A percentile compares a stretch with the other conserved stretches of the same genome.
Evolutionary conservation across 1,140 invertebrate species (phyloP).

Genomic region (Drosophila bifasciata): DNA sequence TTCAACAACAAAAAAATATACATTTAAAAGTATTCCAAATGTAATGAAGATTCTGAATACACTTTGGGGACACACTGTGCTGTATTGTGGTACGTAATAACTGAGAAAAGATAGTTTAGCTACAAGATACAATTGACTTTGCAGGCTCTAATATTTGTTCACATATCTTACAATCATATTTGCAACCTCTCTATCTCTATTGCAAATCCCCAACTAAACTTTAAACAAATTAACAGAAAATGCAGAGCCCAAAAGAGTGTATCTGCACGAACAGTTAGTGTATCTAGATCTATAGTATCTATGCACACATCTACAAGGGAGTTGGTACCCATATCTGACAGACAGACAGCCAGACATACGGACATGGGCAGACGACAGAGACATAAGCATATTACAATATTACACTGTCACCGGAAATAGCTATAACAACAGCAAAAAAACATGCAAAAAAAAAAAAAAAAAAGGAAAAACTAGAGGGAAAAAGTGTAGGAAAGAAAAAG

Average conservation of each 20-base stretch:
- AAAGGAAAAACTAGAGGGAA: not conserved
- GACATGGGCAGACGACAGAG: constrained; percentile 38
- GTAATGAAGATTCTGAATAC: not conserved
- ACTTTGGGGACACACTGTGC: constrained; percentile 1
- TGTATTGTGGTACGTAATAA: too few relatives aligned
- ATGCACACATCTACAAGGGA: constrained; percentile 40
- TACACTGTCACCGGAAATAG: constrained; percentile 81
- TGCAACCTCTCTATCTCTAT: constrained; percentile 3
- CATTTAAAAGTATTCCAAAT: too few relatives aligned
- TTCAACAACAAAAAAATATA: not conserved
- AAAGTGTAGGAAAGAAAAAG: constrained; percentile 11
- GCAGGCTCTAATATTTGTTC: too few relatives aligned
- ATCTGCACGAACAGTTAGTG: constrained; percentile 2
- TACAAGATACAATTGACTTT: too few relatives aligned
- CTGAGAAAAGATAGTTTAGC: too few relatives aligned
- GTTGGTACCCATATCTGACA: constrained; percentile 33
- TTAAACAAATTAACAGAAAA: constrained; percentile 37
- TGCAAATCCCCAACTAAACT: constrained; percentile 9
- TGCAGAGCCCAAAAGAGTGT: not conserved
- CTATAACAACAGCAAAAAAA: constrained; percentile 49
- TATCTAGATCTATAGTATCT: constrained; percentile 29
- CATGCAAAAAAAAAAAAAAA: constrained; percentile 9
- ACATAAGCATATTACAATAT: constrained; percentile 83
- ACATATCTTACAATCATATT: too few relatives aligned
- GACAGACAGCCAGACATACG: constrained; percentile 60